Evolutionary conservation across 2,113 vertebrate species (phyloP), one percentile per base, ranked within the genome.

Genomic region (Tupaia tana): DNA sequence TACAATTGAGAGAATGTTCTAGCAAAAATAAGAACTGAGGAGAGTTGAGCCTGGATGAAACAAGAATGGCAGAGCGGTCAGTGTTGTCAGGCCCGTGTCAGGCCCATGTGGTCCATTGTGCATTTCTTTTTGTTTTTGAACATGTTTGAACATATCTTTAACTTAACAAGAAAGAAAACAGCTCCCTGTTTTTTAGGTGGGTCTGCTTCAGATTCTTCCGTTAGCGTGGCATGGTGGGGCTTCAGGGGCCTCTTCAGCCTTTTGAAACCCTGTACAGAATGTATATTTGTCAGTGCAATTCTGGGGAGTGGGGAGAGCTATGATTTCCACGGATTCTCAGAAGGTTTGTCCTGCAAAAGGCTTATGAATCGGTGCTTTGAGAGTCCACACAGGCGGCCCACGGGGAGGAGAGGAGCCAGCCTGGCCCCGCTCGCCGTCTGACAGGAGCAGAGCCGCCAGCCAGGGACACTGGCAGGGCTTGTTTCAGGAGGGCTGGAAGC

Each of bases 141-240:
- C 8, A 16, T 43, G 7, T 59, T 73, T 78, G 31, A 88, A 70
- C 22, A 61, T 90, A 70, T 89, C 34, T 91, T 87, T 54, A 70
- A 58, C 64, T 59, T 71, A 94, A 89, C 43, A 56, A 66, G 69
- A 78, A 84, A 86, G n/a, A 88, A 86, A 91, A 66, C 9, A 83
- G 13, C 52, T 73, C 22, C 19, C 66, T 85, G n/a, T 3, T 31
- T 95, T 69, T 86, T 80, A 75, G 67, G 74, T 77, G 86, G 88
- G 5, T 79, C 81, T 95, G 19, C 14, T 87, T 93, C 77, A 59
- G 63, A 56, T 64, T 81, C 69, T 90, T 34, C n/a, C 16, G 5
- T 63, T 82, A 58, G 24, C 61, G 8, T 34, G 86, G 10, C 18
- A 29, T 63, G 3, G n/a, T 73, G 20, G 24, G 29, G 6, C 16